Conservation (phyloP, 2,888 invertebrate species). For the Pelosia muscerda region DNA sequence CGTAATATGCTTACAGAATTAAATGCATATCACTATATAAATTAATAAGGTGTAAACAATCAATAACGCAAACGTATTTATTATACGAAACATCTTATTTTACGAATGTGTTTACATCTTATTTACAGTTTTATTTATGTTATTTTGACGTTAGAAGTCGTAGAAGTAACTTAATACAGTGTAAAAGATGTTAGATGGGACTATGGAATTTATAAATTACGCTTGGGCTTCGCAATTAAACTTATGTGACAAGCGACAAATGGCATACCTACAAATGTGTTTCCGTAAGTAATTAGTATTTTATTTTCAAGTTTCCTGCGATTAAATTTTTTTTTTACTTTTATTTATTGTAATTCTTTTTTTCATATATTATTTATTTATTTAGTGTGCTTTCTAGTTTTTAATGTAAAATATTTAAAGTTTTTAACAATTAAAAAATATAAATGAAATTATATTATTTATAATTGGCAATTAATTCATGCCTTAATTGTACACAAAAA, state of each 20-base stretch:
- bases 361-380: too few relatives aligned
- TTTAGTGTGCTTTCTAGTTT: too few relatives aligned
- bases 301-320: background rate
- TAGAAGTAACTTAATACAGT: conserved; percentile 22
- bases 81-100: conserved; percentile 44
- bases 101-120: conserved; percentile 42
- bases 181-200: background rate
- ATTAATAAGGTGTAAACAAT: conserved; percentile 24
- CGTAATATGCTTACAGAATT: background rate
- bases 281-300: background rate
- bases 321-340: background rate
- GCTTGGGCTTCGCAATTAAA: background rate
- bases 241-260: background rate
- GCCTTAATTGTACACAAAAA: too few relatives aligned
- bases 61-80: conserved; percentile 39
- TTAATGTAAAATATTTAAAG: too few relatives aligned
- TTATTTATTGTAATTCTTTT: too few relatives aligned
- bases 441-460: too few relatives aligned
- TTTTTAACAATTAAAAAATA: too few relatives aligned
- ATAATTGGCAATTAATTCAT: too few relatives aligned
- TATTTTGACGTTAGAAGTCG: conserved; percentile 27
- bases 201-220: background rate
- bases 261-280: background rate
- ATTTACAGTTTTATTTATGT: conserved; percentile 43
- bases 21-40: background rate